phyloP scores from a whole-genome alignment of 2,113 vertebrate species.

The Chaetodon auriga region DNA sequence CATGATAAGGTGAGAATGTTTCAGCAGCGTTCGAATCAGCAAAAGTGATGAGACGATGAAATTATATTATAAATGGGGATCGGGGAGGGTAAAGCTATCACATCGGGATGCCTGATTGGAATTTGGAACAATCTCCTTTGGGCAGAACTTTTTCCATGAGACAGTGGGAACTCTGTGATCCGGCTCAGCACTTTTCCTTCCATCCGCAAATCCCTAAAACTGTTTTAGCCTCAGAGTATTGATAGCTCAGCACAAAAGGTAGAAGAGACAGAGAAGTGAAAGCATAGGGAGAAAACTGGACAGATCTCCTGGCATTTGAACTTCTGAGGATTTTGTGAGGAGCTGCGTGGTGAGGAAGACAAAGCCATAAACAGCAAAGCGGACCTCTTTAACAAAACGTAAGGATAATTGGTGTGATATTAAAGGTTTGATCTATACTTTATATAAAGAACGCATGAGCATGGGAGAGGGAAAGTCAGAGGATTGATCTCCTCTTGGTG shows the following conservation, averaged over 20 bases:
- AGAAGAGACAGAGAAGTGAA: conserved; percentile 47
- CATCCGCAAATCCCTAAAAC: conserved; percentile 69
- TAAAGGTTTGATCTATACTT: neutral
- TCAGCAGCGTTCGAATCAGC: conserved; percentile 48
- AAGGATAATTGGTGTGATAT: conserved; percentile 32
- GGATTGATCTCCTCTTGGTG: conserved; percentile 46
- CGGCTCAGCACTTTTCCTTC: conserved; percentile 74
- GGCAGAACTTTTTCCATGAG: conserved; percentile 54
- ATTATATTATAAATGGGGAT: conserved; percentile 66
- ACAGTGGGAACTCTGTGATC: conserved; percentile 55
- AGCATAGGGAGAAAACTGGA: conserved; percentile 34
- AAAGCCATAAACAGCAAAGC: conserved; percentile 35
- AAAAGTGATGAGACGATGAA: conserved; percentile 68
- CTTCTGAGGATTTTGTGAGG: conserved; percentile 48
- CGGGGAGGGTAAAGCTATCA: conserved; percentile 57
- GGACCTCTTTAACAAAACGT: conserved; percentile 31
- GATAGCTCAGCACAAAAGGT: conserved; percentile 73
- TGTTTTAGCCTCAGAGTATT: conserved; percentile 51
- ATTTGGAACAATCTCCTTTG: conserved; percentile 73
- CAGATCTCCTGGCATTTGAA: conserved; percentile 42
- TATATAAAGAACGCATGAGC: conserved; percentile 1
- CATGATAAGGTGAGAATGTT: conserved; percentile 59
- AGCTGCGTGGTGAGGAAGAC: conserved; percentile 30
- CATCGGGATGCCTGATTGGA: conserved; percentile 69
- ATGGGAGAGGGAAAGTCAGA: conserved; percentile 11